phyloP scores from a whole-genome alignment of 2,113 vertebrate genomes.

The Hipposideros armiger region DNA sequence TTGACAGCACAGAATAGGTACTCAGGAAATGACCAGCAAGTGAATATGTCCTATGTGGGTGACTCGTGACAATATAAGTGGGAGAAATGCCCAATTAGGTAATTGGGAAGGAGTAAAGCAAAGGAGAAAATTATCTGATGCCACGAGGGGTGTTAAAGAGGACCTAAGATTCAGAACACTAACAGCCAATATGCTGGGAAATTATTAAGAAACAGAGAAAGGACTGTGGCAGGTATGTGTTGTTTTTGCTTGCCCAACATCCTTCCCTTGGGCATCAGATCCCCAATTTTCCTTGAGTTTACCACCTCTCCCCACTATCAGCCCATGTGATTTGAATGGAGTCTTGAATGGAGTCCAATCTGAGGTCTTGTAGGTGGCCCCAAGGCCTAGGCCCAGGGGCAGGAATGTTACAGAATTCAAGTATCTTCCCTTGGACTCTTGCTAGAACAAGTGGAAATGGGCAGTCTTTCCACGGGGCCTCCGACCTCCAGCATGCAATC shows the following conservation, averaged over 20 bases:
- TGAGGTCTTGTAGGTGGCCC: not conserved
- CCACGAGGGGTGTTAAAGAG: not conserved
- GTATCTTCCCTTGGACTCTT: not conserved
- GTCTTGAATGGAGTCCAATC: not conserved
- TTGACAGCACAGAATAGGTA: not conserved
- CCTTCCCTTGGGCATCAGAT: too few species aligned
- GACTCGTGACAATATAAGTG: not conserved
- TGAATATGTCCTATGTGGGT: not conserved
- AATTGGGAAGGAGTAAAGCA: not conserved
- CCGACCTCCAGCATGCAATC: not conserved
- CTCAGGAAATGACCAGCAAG: not conserved
- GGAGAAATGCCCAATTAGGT: not conserved
- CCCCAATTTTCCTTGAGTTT: not conserved
- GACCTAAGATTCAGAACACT: not conserved
- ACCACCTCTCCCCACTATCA: not conserved
- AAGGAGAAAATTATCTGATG: not conserved
- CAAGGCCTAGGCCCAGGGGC: not conserved
- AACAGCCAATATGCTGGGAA: not conserved
- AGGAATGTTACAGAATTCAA: not conserved
- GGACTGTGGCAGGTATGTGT: not conserved
- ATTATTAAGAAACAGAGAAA: not conserved
- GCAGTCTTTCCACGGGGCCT: not conserved
- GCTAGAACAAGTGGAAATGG: not conserved
- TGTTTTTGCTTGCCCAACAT: not conserved
- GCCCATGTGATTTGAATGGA: not conserved